Conservation (phyloP, 1,140 invertebrate species). For the Calephelis virginiensis region DNA sequence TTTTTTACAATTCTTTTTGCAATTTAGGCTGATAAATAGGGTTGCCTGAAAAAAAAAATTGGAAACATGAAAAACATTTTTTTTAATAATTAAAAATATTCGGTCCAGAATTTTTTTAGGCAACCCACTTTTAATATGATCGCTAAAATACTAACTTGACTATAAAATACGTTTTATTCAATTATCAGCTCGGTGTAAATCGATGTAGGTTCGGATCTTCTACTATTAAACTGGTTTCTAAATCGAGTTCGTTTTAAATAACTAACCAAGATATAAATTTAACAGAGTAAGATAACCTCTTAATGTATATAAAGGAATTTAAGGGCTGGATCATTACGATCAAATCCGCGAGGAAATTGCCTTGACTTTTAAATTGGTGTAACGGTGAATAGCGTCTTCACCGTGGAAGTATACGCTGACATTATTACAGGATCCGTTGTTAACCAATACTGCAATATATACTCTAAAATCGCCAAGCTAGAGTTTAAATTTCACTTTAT, state of each 20-base stretch:
- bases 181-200: no score
- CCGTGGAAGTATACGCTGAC: not conserved
- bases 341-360: slow-evolving; percentile 19
- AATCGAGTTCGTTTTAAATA: not conserved
- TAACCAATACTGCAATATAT: not conserved
- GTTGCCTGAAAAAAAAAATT: no score
- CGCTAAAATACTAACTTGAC: no score
- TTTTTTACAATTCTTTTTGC: no score
- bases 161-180: no score
- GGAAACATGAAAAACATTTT: no score
- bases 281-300: slow-evolving; percentile 9
- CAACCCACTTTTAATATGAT: no score
- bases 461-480: not conserved
- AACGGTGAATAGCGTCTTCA: slow-evolving; percentile 13
- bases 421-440: slow-evolving; percentile 4
- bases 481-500: not conserved
- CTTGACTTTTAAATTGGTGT: slow-evolving; percentile 21
- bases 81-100: no score
- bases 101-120: no score
- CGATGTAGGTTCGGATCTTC: no score
- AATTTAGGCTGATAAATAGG: no score
- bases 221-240: no score
- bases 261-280: slow-evolving; percentile 1
- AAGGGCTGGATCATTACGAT: slow-evolving; percentile 10
- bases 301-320: slow-evolving; percentile 9